These are phyloP conservation scores for Andrena chrysosceles DNA, from an alignment of 2,888 invertebrate genomes.

Conservation along the genomic window DNA sequence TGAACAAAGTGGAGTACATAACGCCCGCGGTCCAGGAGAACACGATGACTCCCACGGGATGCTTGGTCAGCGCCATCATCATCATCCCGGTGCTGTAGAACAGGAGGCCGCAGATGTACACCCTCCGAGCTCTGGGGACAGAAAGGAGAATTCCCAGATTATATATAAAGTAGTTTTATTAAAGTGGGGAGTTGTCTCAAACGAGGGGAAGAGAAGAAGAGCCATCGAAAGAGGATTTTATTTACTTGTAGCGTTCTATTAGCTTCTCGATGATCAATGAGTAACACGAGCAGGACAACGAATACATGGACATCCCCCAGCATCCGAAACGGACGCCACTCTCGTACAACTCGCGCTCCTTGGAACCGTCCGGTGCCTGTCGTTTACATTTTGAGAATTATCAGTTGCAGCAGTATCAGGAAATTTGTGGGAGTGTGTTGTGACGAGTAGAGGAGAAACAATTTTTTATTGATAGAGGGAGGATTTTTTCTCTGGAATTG, in stretches of 20 bases:
- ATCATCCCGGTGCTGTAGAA: slow-evolving; percentile 96
- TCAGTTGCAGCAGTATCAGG: slow-evolving; percentile 46
- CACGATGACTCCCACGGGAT: slow-evolving; percentile 92
- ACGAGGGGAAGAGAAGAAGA: no score
- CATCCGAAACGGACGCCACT: slow-evolving; percentile 97
- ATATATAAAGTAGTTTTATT: no score
- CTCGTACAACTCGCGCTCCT: slow-evolving; percentile 90
- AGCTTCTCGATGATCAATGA: slow-evolving; percentile 95
- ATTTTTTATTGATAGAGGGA: no score
- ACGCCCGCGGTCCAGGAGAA: slow-evolving; percentile 98
- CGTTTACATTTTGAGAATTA: slow-evolving; percentile 74
- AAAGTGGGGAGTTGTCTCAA: no score
- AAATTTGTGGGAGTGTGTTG: background rate
- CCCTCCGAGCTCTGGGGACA: slow-evolving; percentile 91
- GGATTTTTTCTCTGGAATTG: no score
- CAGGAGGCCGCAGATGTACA: slow-evolving; percentile 95
- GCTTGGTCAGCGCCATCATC: slow-evolving; percentile 92
- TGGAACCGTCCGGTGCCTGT: slow-evolving; percentile 90
- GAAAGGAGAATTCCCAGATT: background rate
- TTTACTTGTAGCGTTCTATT: slow-evolving; percentile 88
- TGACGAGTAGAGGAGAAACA: background rate
- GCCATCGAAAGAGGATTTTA: no score
- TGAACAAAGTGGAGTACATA: slow-evolving; percentile 98
- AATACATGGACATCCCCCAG: slow-evolving; percentile 98
- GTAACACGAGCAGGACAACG: slow-evolving; percentile 97